A percentile compares a stretch with the other conserved stretches of the same genome.
Conservation (phyloP, 2,797 vertebrate species). For the Arvicola amphibius region DNA sequence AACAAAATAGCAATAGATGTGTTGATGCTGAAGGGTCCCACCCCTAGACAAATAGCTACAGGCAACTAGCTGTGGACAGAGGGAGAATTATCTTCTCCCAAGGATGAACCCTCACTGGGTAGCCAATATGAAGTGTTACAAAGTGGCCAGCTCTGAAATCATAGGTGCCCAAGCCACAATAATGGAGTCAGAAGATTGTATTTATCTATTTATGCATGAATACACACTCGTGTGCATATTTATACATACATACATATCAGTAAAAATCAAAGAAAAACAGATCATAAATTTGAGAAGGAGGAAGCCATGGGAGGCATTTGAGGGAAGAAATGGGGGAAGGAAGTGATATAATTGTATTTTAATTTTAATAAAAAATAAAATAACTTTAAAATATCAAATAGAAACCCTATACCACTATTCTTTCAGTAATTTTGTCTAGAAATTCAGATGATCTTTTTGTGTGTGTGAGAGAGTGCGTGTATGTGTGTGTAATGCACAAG, state of each 20-base stretch:
- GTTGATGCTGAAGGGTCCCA: neutral
- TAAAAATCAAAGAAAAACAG: neutral
- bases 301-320: neutral
- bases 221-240: neutral
- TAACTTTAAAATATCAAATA: neutral
- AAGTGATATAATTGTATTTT: neutral
- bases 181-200: neutral
- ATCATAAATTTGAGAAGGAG: neutral
- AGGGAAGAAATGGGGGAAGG: neutral
- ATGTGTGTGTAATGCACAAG: no score
- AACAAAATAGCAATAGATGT: neutral
- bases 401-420: neutral
- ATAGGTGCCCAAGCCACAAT: neutral
- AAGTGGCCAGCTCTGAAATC: neutral
- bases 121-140: neutral
- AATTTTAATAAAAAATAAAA: neutral
- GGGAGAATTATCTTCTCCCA: neutral
- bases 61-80: neutral
- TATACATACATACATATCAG: no score
- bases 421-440: neutral
- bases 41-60: neutral
- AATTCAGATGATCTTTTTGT: neutral
- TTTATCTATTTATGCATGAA: neutral
- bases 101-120: neutral
- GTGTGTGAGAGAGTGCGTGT: neutral